Percentiles rank a stretch among this genome's conserved stretches.
Evolutionary conservation across 1,140 invertebrate genomes (phyloP).

Genomic region (Schlechtendalia chinensis): DNA sequence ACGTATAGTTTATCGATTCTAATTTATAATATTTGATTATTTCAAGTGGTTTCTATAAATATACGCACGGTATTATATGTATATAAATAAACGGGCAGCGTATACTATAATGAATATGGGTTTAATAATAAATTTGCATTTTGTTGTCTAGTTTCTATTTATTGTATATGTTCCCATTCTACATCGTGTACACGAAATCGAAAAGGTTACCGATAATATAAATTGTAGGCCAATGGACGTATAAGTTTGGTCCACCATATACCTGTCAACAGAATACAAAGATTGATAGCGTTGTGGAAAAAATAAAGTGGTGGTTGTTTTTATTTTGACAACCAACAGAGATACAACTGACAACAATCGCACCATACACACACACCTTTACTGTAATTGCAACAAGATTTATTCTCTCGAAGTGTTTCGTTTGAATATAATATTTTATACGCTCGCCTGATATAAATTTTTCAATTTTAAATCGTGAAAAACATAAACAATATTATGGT

Average conservation of each 20-base stretch:
- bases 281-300: slow-evolving; percentile 20
- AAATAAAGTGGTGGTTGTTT: slow-evolving; percentile 4
- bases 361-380: neutral
- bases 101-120: neutral
- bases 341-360: slow-evolving; percentile 22
- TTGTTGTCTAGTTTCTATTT: neutral
- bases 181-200: neutral
- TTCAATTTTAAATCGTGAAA: slow-evolving; percentile 27
- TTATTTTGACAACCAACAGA: slow-evolving; percentile 20
- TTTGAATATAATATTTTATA: slow-evolving; percentile 5
- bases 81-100: neutral
- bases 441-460: neutral
- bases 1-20: neutral
- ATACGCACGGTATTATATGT: neutral
- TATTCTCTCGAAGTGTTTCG: slow-evolving; percentile 3
- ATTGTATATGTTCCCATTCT: neutral
- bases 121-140: neutral
- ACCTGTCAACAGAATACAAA: slow-evolving; percentile 29
- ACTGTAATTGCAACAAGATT: slow-evolving; percentile 30
- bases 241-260: neutral
- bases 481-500: slow-evolving; percentile 9
- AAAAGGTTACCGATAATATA: slow-evolving; percentile 25
- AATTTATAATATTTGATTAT: neutral
- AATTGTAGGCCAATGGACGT: neutral
- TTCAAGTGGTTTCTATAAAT: neutral